Evolutionary conservation across 23 tunicate species (phyloP).

Genomic region (Ciona savignyi): DNA sequence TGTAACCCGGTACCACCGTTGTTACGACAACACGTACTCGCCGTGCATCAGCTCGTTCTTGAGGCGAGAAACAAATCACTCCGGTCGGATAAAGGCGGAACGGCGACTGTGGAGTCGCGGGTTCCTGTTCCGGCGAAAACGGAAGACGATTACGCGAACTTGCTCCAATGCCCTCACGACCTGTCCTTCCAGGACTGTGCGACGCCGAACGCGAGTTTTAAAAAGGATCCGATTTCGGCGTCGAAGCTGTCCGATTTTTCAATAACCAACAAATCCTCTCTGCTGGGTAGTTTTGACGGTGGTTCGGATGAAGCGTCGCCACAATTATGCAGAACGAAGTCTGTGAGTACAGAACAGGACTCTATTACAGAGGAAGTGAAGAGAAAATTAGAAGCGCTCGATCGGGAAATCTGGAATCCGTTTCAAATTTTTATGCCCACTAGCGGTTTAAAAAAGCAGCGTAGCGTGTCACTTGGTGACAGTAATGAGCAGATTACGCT

Average conservation of each 20-base stretch:
- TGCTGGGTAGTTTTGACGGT: no score
- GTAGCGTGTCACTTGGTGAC: neutral
- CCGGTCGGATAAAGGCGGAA: neutral
- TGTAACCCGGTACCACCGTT: conserved; percentile 90
- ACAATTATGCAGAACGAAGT: no score
- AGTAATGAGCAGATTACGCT: conserved; percentile 7
- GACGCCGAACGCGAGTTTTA: neutral
- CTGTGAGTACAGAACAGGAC: neutral
- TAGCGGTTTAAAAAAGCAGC: no score
- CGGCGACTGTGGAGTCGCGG: neutral
- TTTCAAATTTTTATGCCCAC: conserved; percentile 33
- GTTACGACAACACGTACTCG: conserved; percentile 65
- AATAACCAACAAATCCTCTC: no score
- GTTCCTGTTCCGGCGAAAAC: conserved; percentile 72
- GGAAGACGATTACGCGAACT: conserved; percentile 26
- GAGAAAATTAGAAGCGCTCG: neutral
- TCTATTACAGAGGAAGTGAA: neutral
- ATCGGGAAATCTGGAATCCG: conserved; percentile 23
- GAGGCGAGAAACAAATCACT: conserved; percentile 44
- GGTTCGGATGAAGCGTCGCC: no score
- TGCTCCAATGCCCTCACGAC: conserved; percentile 71
- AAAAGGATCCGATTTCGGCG: no score
- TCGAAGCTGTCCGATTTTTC: no score
- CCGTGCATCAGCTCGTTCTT: conserved; percentile 57
- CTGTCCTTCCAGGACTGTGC: conserved; percentile 11